phyloP scores from a whole-genome alignment of 2,888 invertebrate genomes.

The Dasysyrphus albostriatus region DNA sequence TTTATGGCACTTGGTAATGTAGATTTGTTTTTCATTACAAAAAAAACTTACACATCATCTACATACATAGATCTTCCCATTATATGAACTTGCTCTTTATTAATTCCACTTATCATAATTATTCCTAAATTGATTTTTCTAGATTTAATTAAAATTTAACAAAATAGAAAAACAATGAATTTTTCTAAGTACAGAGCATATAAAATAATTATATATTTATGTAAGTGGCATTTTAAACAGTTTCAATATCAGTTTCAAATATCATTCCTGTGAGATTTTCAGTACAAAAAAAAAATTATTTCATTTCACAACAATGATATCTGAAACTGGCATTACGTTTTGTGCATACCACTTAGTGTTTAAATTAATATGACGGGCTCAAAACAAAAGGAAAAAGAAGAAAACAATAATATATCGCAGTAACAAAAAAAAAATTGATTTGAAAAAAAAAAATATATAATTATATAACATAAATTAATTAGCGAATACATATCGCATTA shows the following conservation, averaged over 20 bases:
- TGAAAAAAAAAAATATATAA: not conserved
- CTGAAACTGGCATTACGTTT: not conserved
- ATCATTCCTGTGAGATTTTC: not conserved
- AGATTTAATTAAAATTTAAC: conserved; percentile 10
- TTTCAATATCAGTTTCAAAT: too few species aligned
- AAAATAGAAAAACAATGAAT: conserved; percentile 36
- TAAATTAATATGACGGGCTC: not conserved
- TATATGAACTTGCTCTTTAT: conserved; percentile 12
- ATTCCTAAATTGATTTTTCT: conserved; percentile 10
- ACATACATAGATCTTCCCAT: not conserved
- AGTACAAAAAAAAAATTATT: not conserved
- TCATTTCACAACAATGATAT: not conserved
- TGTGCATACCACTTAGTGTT: not conserved
- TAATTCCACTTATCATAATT: conserved; percentile 5
- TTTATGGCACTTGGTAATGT: conserved; percentile 65
- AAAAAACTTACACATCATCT: conserved; percentile 19
- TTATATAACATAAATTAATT: conserved; percentile 4
- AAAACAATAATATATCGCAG: conserved; percentile 7
- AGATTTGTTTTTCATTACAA: conserved; percentile 14
- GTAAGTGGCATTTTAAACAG: not conserved
- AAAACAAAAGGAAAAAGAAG: not conserved
- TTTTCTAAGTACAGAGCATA: conserved; percentile 49
- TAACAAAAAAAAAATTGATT: not conserved
- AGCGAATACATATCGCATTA: not conserved
- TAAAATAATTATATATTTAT: conserved; percentile 20